Evolutionary conservation across 2,113 vertebrate species (phyloP).

Genomic region (Eira barbara): DNA sequence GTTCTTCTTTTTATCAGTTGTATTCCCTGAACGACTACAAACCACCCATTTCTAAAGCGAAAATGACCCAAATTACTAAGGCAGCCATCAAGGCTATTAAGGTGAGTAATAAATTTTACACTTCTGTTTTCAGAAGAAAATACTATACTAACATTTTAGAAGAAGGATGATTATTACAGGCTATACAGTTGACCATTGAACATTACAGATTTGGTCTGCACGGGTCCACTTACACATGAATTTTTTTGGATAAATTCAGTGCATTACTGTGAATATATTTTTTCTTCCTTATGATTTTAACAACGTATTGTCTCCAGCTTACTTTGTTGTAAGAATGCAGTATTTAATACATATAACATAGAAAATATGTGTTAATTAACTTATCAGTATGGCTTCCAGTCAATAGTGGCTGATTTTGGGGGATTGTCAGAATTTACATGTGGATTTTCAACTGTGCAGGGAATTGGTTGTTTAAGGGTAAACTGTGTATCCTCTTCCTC

Average conservation of each 20-base stretch:
- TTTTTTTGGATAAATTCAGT: not conserved
- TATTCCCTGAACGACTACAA: constrained; percentile 99
- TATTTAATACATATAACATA: not conserved
- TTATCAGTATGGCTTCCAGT: not conserved
- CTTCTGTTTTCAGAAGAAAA: constrained; percentile 48
- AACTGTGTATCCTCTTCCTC: not conserved
- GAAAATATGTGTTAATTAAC: not conserved
- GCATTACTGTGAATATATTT: not conserved
- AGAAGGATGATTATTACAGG: not conserved
- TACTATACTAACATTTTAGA: not conserved
- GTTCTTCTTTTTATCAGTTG: constrained; percentile 83
- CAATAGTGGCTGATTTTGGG: not conserved
- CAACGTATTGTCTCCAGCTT: not conserved
- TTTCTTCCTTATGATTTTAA: not conserved
- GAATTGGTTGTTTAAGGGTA: not conserved
- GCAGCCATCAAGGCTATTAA: constrained; percentile 99
- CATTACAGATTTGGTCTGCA: not conserved
- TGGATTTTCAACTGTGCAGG: not conserved
- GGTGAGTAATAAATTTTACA: constrained; percentile 87
- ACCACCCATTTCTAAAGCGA: constrained; percentile 99
- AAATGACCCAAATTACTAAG: constrained; percentile 99
- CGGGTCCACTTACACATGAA: not conserved
- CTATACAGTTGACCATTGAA: not conserved
- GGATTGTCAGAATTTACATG: not conserved
- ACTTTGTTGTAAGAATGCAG: not conserved